phyloP scores from a whole-genome alignment of 1,140 invertebrate species.

The Campoletis sonorensis region DNA sequence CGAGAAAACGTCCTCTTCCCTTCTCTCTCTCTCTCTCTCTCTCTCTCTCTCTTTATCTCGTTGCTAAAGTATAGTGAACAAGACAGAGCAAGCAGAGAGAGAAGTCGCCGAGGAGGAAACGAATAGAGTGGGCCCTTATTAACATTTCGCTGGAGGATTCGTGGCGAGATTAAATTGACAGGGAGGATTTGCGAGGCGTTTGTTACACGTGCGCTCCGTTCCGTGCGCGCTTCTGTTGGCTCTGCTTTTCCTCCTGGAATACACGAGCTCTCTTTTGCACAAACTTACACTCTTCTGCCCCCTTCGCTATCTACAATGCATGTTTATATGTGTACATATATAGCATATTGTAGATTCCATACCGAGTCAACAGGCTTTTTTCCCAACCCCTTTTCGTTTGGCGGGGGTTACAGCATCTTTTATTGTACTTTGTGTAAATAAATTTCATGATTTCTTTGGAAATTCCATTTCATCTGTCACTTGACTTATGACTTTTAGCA shows the following conservation, averaged over 20 bases:
- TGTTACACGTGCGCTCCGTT: slow-evolving; percentile 62
- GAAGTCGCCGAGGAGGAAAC: slow-evolving; percentile 57
- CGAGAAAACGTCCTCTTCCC: slow-evolving; percentile 55
- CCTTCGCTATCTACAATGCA: slow-evolving; percentile 15
- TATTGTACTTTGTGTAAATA: no score
- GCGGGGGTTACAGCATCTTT: no score
- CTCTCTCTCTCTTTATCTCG: slow-evolving; percentile 9
- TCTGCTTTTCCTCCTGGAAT: slow-evolving; percentile 16
- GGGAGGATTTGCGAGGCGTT: slow-evolving; percentile 77
- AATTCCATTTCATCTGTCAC: no score
- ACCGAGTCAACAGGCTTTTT: no score
- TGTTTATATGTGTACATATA: neutral
- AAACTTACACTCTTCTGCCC: neutral
- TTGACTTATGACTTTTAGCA: no score
- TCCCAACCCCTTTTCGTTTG: no score
- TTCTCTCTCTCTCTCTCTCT: slow-evolving; percentile 19
- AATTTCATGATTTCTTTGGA: no score
- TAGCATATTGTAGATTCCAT: no score
- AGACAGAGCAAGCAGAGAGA: slow-evolving; percentile 16
- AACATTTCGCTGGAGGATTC: slow-evolving; percentile 75
- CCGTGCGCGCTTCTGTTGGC: slow-evolving; percentile 8
- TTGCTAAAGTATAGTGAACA: slow-evolving; percentile 47
- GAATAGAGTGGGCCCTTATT: slow-evolving; percentile 68
- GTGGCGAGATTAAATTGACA: slow-evolving; percentile 76
- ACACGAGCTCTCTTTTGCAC: slow-evolving; percentile 16